Conservation (phyloP, 1,140 invertebrate species). For the Plectrocnemia conspersa region DNA sequence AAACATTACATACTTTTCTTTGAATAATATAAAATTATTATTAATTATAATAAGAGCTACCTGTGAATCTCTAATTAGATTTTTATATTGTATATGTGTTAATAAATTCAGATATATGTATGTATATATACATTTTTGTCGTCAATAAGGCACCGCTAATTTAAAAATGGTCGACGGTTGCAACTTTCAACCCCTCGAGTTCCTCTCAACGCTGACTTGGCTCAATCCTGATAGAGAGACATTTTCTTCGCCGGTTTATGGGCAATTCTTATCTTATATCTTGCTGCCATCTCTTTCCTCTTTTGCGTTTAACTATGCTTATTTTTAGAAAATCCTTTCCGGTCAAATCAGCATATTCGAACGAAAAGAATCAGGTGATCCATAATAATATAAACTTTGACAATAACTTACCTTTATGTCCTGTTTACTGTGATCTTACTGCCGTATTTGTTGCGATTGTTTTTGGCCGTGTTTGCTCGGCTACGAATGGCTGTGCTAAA, state of each 20-base stretch:
- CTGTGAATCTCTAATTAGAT: too few relatives aligned
- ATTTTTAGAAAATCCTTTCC: constrained; percentile 18
- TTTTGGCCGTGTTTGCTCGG: too few relatives aligned
- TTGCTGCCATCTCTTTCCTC: constrained; percentile 20
- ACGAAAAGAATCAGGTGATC: not conserved
- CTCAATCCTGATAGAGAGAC: constrained; percentile 29
- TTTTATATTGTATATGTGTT: not conserved
- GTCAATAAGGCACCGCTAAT: constrained; percentile 15
- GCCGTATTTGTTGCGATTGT: too few relatives aligned
- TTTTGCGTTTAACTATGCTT: constrained; percentile 30
- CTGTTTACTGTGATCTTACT: not conserved
- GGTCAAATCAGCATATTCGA: constrained; percentile 15
- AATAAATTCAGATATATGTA: not conserved
- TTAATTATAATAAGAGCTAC: too few relatives aligned
- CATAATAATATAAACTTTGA: not conserved
- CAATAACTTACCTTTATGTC: not conserved
- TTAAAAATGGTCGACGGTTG: constrained; percentile 31
- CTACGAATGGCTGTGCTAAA: not conserved
- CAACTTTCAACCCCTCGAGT: constrained; percentile 9
- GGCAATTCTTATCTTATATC: constrained; percentile 32
- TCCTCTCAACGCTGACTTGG: constrained; percentile 28
- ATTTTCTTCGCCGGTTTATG: constrained; percentile 26
- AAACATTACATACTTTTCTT: too few relatives aligned
- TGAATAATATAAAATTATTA: too few relatives aligned
- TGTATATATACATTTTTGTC: not conserved